Evolutionary conservation across 64 coral and sea anemone species (phyloP).

Genomic region (Porites lutea): DNA sequence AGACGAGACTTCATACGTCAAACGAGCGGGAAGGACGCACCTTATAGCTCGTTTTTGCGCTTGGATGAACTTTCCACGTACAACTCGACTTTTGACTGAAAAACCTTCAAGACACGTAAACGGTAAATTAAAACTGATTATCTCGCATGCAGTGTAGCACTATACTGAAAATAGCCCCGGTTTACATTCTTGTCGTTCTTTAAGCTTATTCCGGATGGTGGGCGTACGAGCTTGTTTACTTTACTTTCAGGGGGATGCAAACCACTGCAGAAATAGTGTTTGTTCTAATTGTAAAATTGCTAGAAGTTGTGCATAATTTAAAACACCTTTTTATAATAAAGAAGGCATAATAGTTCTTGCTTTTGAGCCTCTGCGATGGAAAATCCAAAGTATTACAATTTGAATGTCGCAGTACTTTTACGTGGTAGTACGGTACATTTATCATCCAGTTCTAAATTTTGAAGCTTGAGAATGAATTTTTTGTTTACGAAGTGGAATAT

Average conservation of each 20-base stretch:
- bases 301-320: no score
- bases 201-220: background rate
- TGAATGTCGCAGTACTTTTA: no score
- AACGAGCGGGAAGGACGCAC: background rate
- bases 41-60: background rate
- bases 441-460: no score
- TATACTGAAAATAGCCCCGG: background rate
- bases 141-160: background rate
- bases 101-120: slow-evolving; percentile 3
- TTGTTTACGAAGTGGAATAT: no score
- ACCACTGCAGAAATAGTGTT: no score
- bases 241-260: background rate
- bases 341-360: no score
- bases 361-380: no score
- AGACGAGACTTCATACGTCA: background rate
- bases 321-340: no score
- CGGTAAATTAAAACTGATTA: background rate
- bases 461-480: no score
- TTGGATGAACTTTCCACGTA: background rate
- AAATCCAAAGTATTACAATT: no score
- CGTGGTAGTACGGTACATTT: no score
- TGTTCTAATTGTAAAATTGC: no score
- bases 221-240: background rate
- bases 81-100: background rate
- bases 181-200: background rate